phyloP scores from a whole-genome alignment of 2,888 invertebrate genomes.

The Tipula unca region DNA sequence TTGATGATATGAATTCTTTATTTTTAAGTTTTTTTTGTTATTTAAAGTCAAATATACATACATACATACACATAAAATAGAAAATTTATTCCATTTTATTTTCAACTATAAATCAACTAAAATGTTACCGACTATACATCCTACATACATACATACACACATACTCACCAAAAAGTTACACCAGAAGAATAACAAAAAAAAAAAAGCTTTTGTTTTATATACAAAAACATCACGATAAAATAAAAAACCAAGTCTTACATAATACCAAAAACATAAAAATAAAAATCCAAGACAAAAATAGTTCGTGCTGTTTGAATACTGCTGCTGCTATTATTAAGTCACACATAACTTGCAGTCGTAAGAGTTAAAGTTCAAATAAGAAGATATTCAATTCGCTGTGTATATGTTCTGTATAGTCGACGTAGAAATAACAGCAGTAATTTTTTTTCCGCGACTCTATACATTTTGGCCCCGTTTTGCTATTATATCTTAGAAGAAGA shows the following conservation, averaged over 20 bases:
- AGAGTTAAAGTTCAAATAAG: neutral
- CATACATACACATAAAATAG: neutral
- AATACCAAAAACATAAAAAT: neutral
- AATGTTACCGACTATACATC: neutral
- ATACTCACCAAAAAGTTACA: neutral
- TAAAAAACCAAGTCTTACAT: neutral
- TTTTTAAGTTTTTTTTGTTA: neutral
- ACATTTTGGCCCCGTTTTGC: neutral
- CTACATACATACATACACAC: neutral
- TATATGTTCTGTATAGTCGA: neutral
- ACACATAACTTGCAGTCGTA: neutral
- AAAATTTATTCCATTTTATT: neutral
- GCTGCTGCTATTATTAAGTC: neutral
- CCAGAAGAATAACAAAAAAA: neutral
- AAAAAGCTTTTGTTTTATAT: neutral
- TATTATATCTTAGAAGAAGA: neutral
- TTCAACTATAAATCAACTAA: conserved; percentile 8
- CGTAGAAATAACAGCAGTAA: neutral
- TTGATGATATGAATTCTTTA: neutral
- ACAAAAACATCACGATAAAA: neutral
- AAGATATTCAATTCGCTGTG: neutral
- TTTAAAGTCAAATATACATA: neutral
- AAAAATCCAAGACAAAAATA: neutral
- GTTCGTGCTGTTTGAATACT: neutral
- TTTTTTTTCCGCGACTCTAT: neutral